A percentile compares a stretch with the other conserved stretches of the same genome.
Conservation (phyloP, 2,888 invertebrate genomes). For the Liopterus haemorrhoidalis region DNA sequence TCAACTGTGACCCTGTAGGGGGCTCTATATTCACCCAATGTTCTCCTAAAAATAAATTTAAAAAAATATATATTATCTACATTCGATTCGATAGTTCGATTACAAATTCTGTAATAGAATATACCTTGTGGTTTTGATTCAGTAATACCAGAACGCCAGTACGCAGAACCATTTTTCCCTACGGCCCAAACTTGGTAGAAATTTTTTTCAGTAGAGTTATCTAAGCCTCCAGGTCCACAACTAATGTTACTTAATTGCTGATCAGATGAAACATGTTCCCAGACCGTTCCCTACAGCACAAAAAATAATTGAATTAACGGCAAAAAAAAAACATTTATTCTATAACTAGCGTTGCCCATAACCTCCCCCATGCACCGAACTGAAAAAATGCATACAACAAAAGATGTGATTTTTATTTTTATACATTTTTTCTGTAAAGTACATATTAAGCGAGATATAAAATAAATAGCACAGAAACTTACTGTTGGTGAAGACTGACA, state of each 20-base stretch:
- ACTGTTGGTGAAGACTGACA: slow-evolving; percentile 67
- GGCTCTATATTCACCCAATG: slow-evolving; percentile 78
- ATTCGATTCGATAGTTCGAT: too few species aligned
- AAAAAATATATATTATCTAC: too few species aligned
- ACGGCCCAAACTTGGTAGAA: slow-evolving; percentile 85
- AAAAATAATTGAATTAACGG: slow-evolving; percentile 37
- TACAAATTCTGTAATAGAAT: too few species aligned
- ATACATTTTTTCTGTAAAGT: background rate
- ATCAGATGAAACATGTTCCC: slow-evolving; percentile 78
- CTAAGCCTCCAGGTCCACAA: slow-evolving; percentile 58
- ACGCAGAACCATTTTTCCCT: slow-evolving; percentile 79
- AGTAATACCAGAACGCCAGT: slow-evolving; percentile 70
- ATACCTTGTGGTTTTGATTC: slow-evolving; percentile 58
- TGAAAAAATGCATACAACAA: slow-evolving; percentile 5
- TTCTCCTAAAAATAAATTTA: slow-evolving; percentile 45
- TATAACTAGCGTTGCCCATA: slow-evolving; percentile 2
- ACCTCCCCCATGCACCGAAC: background rate
- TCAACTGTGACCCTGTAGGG: slow-evolving; percentile 59
- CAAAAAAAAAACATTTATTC: too few species aligned
- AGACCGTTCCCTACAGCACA: slow-evolving; percentile 58
- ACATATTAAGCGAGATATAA: background rate
- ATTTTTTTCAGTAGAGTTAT: too few species aligned
- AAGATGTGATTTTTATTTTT: slow-evolving; percentile 2
- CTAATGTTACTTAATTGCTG: slow-evolving; percentile 72
- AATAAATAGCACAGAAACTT: slow-evolving; percentile 36